phyloP scores from a whole-genome alignment of 1,140 invertebrate genomes.

The Oreohelix idahoensis region DNA sequence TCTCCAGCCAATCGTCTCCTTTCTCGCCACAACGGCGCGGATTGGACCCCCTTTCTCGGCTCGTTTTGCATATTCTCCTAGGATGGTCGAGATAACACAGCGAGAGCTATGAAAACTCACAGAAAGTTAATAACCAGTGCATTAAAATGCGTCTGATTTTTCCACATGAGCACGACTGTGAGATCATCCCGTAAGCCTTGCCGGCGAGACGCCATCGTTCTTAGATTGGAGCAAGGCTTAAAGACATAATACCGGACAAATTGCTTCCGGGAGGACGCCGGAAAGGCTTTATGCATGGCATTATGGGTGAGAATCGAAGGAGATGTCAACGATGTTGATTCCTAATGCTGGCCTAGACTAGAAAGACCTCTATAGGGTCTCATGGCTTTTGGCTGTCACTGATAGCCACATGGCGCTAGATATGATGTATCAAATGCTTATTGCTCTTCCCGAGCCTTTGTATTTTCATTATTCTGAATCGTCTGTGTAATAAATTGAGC shows the following conservation, averaged over 20 bases:
- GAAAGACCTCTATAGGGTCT: neutral
- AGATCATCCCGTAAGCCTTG: slow-evolving; percentile 40
- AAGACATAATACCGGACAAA: slow-evolving; percentile 52
- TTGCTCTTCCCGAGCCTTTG: neutral
- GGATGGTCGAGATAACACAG: slow-evolving; percentile 46
- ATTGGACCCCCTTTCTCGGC: slow-evolving; percentile 23
- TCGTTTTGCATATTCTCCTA: slow-evolving; percentile 36
- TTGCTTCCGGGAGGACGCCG: slow-evolving; percentile 43
- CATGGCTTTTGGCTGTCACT: neutral
- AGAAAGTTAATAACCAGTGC: slow-evolving; percentile 55
- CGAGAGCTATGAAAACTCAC: slow-evolving; percentile 52
- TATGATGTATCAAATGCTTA: slow-evolving; percentile 15
- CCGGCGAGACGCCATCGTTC: slow-evolving; percentile 31
- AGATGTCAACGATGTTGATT: slow-evolving; percentile 14
- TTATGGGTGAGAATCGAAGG: slow-evolving; percentile 26
- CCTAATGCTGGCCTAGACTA: neutral
- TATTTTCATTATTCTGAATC: neutral
- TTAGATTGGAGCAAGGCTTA: slow-evolving; percentile 43
- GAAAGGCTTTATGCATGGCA: slow-evolving; percentile 8
- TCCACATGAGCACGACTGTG: slow-evolving; percentile 37
- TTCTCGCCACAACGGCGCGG: slow-evolving; percentile 23
- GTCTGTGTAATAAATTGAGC: neutral
- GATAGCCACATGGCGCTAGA: slow-evolving; percentile 6
- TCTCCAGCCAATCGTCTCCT: slow-evolving; percentile 25
- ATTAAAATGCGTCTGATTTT: slow-evolving; percentile 55